These are phyloP conservation scores for Notothenia rossii DNA, from an alignment of 2,113 vertebrate species.

Conservation along the genomic window DNA sequence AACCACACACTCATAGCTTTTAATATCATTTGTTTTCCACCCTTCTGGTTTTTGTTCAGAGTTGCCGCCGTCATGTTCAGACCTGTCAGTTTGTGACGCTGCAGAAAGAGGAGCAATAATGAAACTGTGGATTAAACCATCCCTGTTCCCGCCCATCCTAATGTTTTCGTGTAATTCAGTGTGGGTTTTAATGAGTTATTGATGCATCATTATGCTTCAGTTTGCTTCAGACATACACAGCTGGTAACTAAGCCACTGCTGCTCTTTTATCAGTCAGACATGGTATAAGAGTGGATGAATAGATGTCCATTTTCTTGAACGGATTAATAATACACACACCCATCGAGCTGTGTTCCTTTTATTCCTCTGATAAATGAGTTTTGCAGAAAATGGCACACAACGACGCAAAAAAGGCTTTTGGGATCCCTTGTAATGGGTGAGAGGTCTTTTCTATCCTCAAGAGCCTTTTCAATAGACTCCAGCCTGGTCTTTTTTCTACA, in stretches of 20 bases:
- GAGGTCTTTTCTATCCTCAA: constrained; percentile 65
- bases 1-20: neutral
- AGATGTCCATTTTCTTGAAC: constrained; percentile 32
- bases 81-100: constrained; percentile 62
- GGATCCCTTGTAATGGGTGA: constrained; percentile 57
- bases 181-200: constrained; percentile 45
- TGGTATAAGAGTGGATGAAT: constrained; percentile 52
- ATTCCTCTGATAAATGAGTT: constrained; percentile 53
- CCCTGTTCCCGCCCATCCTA: constrained; percentile 33
- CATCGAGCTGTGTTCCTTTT: constrained; percentile 52
- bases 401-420: constrained; percentile 37
- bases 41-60: constrained; percentile 5
- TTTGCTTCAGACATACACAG: constrained; percentile 39
- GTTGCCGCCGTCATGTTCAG: constrained; percentile 55
- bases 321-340: constrained; percentile 39
- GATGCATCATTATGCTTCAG: constrained; percentile 48
- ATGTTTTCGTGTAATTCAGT: constrained; percentile 53
- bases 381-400: constrained; percentile 46
- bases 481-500: constrained; percentile 46
- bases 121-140: constrained; percentile 28
- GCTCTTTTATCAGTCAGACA: constrained; percentile 48
- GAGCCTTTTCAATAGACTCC: constrained; percentile 68
- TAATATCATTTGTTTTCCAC: constrained; percentile 6
- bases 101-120: constrained; percentile 41
- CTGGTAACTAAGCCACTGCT: constrained; percentile 42